Evolutionary conservation across 1,140 invertebrate species (phyloP).

Genomic region (Trachelipus rathkii): DNA sequence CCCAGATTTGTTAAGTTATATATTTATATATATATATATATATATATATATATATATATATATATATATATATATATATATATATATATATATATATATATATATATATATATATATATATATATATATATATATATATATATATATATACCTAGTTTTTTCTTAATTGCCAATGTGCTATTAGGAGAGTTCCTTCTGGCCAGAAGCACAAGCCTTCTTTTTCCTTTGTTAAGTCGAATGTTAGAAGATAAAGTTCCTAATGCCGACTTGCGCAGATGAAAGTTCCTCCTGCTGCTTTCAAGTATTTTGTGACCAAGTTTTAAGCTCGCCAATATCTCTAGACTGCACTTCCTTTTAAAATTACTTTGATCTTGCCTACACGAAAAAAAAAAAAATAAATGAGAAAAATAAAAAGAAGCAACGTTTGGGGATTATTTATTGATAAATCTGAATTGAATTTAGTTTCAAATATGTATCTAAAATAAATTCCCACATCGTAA

Average conservation of each 20-base stretch:
- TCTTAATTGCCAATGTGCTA: constrained; percentile 59
- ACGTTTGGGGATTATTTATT: too few relatives aligned
- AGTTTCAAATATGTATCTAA: too few relatives aligned
- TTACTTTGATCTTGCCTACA: constrained; percentile 58
- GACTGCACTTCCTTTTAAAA: constrained; percentile 55
- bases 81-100: not conserved
- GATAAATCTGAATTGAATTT: too few relatives aligned
- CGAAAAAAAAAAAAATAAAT: constrained; percentile 27
- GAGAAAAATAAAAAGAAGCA: too few relatives aligned
- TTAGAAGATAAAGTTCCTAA: constrained; percentile 56
- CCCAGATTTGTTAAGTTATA: too few relatives aligned
- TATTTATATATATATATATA: not conserved
- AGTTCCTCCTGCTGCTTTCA: constrained; percentile 57
- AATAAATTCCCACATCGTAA: too few relatives aligned
- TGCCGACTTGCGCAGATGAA: constrained; percentile 53
- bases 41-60: constrained; percentile 6
- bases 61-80: not conserved
- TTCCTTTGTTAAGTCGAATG: constrained; percentile 58
- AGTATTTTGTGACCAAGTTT: constrained; percentile 56
- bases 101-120: not conserved
- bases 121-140: not conserved
- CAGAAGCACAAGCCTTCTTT: constrained; percentile 57
- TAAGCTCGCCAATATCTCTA: constrained; percentile 55
- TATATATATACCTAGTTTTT: constrained; percentile 55
- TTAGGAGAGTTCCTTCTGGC: constrained; percentile 57